Percentiles rank a stretch among this genome's conserved stretches.
phyloP scores from a whole-genome alignment of 2,113 vertebrate genomes.

The Pongo abelii region DNA sequence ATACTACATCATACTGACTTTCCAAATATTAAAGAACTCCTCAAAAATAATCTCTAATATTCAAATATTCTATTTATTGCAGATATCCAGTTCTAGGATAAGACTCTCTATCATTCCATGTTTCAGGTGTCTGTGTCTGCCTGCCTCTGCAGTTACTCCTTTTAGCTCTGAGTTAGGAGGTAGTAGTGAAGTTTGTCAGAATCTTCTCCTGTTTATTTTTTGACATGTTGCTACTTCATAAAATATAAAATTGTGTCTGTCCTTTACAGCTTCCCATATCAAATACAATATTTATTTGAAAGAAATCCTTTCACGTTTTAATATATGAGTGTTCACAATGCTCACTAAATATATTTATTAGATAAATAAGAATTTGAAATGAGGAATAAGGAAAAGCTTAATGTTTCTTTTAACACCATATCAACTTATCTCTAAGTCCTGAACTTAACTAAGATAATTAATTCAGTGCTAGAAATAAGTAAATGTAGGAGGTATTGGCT shows the following conservation, averaged over 20 bases:
- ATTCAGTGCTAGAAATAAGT: neutral
- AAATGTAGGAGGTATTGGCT: neutral
- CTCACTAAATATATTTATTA: neutral
- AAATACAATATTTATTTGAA: neutral
- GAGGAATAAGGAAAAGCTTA: neutral
- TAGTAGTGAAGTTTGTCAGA: neutral
- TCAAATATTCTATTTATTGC: neutral
- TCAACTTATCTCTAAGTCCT: neutral
- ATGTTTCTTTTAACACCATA: neutral
- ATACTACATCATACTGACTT: neutral
- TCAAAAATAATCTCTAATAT: neutral
- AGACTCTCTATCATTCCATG: neutral
- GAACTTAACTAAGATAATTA: neutral
- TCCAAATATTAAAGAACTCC: neutral
- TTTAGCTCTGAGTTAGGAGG: neutral
- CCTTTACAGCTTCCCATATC: neutral
- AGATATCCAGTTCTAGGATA: neutral
- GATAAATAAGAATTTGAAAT: neutral
- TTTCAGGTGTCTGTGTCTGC: neutral
- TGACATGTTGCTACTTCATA: neutral
- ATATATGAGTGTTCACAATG: neutral
- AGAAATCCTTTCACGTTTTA: neutral
- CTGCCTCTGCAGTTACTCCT: rapidly evolving
- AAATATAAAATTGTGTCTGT: neutral
- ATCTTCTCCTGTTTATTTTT: neutral